Base-by-base conservation (phyloP, 2,797 vertebrate genomes). In the Coccyzus lansbergi region DNA sequence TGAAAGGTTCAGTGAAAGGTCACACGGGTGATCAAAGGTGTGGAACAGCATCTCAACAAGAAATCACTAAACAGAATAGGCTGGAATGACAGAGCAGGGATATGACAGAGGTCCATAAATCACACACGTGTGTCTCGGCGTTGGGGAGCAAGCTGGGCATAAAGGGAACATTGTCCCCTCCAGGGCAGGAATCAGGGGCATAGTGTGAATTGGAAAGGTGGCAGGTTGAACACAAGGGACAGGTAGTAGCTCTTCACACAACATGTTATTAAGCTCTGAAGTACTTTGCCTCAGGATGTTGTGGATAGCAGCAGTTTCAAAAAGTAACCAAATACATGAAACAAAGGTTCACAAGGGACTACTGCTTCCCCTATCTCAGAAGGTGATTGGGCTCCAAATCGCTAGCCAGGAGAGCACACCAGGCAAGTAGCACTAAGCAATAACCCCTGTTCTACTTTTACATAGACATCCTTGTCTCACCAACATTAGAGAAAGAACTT, bases 21-120 rank as follows among this genome's bases (percentile, higher is more conserved):
- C 92, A 92, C 26, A 42, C 46, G 40, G 92, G 88, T 64, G 95
- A 96, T 96, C 95, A 96, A 96, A 96, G 95, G 91, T 89, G 89
- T 93, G 81, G 72, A 93, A 92, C 89, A 22, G 86, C 79, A 91
- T 92, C 58, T 68, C 75, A 33, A 70, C 71, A 38, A 53, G 86
- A 89, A 96, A 71, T 56, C 40, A 29, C 89, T 74, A 46, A 64
- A 53, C 33, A 92, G 75, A 92, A 89, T 51, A 80, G 82, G 38
- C 71, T 95, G 64, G 91, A 93, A 92, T 29, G 75, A 77, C 6
- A 0, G 1, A 60, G 58, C 4, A 3, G 33, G 78, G 52, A 31
- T 91, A 60, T 0, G 21, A 83, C 72, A 86, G 80, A 68, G 38
- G 36, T 89, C 65, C 53, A 71, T 93, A 89, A 94, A 92, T 96